Base-by-base conservation (phyloP, 1,140 invertebrate genomes). In the Drosophila kepulauana region DNA sequence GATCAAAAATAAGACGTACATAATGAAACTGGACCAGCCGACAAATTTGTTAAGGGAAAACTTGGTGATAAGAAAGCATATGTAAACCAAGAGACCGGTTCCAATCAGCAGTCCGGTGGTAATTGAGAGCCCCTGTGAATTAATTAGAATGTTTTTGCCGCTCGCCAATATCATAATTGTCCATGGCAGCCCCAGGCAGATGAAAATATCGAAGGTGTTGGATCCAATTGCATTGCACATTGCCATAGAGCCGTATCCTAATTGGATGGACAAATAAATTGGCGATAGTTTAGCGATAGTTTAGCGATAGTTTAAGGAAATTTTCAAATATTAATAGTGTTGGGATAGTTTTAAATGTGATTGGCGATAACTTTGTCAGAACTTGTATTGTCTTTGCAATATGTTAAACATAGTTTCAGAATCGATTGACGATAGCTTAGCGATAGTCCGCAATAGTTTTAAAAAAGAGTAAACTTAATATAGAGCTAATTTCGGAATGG, bases 171-270 rank as follows among this genome's bases (percentile, higher is more conserved):
- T 94, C 84, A 97, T 96, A 0, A 97, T 94, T 33, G 97, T 93
- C 97, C 97, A 98, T 0, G 97, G 97, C 10, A 97, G 81, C 2
- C 97, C 96, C 46, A 98, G 93, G 78, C 97, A 97, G 1, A 98
- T 92, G 7, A 97, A 93, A 73, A 97, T 97, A 84, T 97, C 97
- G 85, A 98, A 97, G 0, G 97, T 97, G 80, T 97, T 98, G 0
- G 97, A 97, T 7, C 97, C 97, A 70, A 98, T 96, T 0, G 97
- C 96, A 91, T 97, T 98, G 88, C 96, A 96, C 67, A 98, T 96
- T 3, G 96, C 97, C 97, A 97, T 98, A 3, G 95, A 95, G 16
- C 96, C 96, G 78, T 96, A 93, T 94, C 96, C 77, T 88, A 35
- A 7, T 41, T 1, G 16, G 20, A 25, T 33, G 30, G 3, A 25